phyloP scores from a whole-genome alignment of 2,888 invertebrate species.

The Xylota segnis region DNA sequence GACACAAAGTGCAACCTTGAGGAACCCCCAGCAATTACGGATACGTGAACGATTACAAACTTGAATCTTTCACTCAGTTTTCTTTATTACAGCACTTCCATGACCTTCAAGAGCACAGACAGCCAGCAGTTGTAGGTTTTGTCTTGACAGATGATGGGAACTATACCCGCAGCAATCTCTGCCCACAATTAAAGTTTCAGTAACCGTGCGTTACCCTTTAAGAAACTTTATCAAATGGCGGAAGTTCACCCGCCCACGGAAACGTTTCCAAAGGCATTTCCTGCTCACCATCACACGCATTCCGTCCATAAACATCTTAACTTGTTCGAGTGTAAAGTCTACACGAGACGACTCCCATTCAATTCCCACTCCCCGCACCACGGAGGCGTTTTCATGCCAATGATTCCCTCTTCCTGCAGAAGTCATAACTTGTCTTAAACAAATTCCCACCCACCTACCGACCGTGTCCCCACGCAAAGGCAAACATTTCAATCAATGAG shows the following conservation, averaged over 20 bases:
- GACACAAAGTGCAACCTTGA: no score
- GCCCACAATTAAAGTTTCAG: not conserved
- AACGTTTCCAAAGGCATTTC: not conserved
- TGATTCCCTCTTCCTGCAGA: constrained; percentile 2
- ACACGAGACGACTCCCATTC: not conserved
- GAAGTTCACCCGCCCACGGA: not conserved
- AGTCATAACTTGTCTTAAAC: constrained; percentile 11
- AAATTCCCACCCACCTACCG: not conserved
- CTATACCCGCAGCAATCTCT: no score
- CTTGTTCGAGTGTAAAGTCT: not conserved
- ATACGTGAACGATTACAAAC: no score
- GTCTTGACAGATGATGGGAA: no score
- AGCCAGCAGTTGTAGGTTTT: no score
- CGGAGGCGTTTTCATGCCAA: not conserved
- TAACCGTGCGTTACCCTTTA: not conserved
- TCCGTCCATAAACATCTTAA: not conserved
- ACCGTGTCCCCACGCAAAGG: not conserved
- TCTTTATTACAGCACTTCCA: no score
- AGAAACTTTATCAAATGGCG: not conserved
- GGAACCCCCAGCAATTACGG: no score
- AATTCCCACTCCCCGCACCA: not conserved
- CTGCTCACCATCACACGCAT: not conserved
- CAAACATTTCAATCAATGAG: constrained; percentile 1
- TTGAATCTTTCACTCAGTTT: no score
- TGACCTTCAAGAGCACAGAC: no score